Evolutionary conservation across 2,113 vertebrate species (phyloP).

Genomic region (Dicentrarchus labrax): DNA sequence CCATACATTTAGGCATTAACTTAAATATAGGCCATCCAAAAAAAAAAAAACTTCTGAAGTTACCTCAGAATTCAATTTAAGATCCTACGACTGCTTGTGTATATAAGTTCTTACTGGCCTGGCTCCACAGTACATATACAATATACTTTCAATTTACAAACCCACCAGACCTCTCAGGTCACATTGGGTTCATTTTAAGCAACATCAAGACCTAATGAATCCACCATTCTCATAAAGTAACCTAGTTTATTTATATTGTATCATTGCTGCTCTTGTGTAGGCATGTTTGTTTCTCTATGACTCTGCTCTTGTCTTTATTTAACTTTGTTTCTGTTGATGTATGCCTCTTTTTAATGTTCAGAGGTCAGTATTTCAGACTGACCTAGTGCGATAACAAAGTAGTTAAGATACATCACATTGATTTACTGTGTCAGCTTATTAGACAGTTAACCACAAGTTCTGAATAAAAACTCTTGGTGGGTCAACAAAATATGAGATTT

Average conservation of each 20-base stretch:
- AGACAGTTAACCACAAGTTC: no score
- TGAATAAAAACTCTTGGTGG: not conserved
- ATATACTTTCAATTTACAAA: slow-evolving; percentile 4
- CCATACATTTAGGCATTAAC: not conserved
- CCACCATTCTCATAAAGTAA: not conserved
- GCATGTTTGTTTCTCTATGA: not conserved
- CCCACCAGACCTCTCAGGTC: not conserved
- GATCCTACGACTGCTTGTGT: not conserved
- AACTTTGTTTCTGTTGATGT: not conserved
- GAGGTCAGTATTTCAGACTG: not conserved
- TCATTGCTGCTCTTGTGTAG: not conserved
- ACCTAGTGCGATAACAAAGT: no score
- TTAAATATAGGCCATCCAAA: not conserved
- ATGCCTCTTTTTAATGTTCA: not conserved
- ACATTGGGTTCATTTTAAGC: not conserved
- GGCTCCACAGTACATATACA: not conserved
- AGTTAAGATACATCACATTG: no score
- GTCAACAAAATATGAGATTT: not conserved
- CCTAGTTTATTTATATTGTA: not conserved
- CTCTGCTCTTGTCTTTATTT: not conserved
- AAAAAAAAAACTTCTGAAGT: not conserved
- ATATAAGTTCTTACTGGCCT: not conserved
- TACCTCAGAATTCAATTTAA: not conserved
- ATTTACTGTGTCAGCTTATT: no score
- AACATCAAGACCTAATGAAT: not conserved